A percentile compares a stretch with the other conserved stretches of the same genome.
These are phyloP conservation scores for Drosophila bunnanda DNA, from an alignment of 2,888 invertebrate species.

Conservation along the genomic window DNA sequence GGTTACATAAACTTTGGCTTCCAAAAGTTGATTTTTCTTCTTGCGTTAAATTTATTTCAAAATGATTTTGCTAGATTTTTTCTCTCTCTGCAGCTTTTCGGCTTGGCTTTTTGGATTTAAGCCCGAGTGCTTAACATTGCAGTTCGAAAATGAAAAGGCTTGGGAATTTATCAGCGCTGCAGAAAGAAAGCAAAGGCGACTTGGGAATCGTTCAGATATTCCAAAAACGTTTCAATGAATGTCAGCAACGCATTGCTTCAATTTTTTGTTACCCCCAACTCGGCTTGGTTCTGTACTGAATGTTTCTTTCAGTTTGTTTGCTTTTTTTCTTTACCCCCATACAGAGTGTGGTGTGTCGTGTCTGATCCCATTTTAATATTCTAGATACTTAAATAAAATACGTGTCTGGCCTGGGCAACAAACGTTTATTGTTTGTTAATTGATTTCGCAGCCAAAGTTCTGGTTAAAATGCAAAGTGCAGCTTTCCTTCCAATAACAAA, in stretches of 20 bases:
- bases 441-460: constrained; percentile 74
- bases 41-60: background rate
- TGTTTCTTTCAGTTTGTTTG: background rate
- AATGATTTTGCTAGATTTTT: background rate
- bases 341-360: constrained; percentile 52
- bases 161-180: constrained; percentile 42
- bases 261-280: constrained; percentile 64
- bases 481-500: constrained; percentile 38
- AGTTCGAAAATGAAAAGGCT: constrained; percentile 36
- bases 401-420: constrained; percentile 82
- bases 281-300: constrained; percentile 2
- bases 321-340: constrained; percentile 4
- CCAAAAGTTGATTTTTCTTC: too few relatives aligned
- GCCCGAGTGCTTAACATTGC: constrained; percentile 35
- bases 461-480: constrained; percentile 80
- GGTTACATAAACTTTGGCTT: too few relatives aligned
- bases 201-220: constrained; percentile 64
- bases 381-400: constrained; percentile 84
- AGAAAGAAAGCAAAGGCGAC: constrained; percentile 51
- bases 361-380: constrained; percentile 85
- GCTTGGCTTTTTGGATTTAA: constrained; percentile 40
- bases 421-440: constrained; percentile 83
- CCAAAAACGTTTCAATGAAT: constrained; percentile 79
- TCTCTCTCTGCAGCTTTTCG: constrained; percentile 30
- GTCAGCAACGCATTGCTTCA: constrained; percentile 77